Conservation (phyloP, 2,888 invertebrate species). For the Limnephilus rhombicus region DNA sequence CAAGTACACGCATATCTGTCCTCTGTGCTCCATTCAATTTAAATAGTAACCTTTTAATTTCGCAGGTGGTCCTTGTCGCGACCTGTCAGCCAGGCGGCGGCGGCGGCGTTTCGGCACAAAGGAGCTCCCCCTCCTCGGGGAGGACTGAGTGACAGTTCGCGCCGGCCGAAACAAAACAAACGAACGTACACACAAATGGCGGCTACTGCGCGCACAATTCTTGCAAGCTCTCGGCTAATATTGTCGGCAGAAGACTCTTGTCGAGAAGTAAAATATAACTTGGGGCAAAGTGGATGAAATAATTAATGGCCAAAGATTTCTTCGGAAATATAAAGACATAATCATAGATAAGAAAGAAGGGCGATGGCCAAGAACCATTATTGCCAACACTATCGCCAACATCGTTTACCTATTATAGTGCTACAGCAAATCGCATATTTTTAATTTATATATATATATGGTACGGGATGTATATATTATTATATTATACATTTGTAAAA, state of each 20-base stretch:
- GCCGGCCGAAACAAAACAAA: constrained; percentile 19
- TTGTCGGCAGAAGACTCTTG: background rate
- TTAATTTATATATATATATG: too few species aligned
- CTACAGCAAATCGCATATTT: too few species aligned
- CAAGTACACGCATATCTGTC: background rate
- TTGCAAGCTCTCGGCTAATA: background rate
- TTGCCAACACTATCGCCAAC: too few species aligned
- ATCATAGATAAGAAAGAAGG: too few species aligned
- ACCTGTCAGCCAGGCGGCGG: constrained; percentile 26
- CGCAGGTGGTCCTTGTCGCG: constrained; percentile 32
- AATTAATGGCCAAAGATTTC: background rate
- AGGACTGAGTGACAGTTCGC: constrained; percentile 27
- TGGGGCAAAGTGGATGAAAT: background rate
- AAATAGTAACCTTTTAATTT: constrained; percentile 40
- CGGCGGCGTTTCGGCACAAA: constrained; percentile 18
- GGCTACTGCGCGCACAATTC: constrained; percentile 18
- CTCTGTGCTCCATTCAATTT: background rate
- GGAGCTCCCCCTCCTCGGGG: constrained; percentile 13
- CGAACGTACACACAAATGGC: constrained; percentile 4
- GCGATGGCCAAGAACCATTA: too few species aligned
- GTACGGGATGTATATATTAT: too few species aligned
- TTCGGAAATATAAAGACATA: background rate
- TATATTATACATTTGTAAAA: too few species aligned
- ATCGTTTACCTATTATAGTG: too few species aligned
- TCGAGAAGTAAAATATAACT: background rate